A percentile compares a stretch with the other conserved stretches of the same genome.
Evolutionary conservation across 92 coral and sea anemone genomes (phyloP).

Genomic region (Galaxea fascicularis): DNA sequence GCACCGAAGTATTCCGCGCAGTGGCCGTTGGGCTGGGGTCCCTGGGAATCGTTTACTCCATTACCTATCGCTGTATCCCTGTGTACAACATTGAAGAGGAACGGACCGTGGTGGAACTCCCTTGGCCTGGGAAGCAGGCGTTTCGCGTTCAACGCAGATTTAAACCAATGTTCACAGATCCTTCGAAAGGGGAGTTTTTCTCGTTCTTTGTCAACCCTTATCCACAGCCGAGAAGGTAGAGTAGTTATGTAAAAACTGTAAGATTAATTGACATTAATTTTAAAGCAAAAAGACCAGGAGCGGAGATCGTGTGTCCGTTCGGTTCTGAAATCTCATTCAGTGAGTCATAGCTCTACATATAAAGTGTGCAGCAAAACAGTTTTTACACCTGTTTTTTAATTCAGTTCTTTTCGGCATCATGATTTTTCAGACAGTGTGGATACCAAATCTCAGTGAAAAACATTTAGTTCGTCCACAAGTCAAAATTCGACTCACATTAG

Average conservation of each 20-base stretch:
- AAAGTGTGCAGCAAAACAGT: too few relatives aligned
- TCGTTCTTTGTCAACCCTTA: conserved; percentile 80
- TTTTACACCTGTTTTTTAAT: too few relatives aligned
- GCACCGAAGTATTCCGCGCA: conserved; percentile 69
- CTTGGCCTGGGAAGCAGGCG: conserved; percentile 61
- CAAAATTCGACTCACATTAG: too few relatives aligned
- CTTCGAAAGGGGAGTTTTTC: conserved; percentile 67
- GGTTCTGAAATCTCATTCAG: too few relatives aligned
- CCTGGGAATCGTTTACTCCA: conserved; percentile 74
- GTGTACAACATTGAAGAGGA: conserved; percentile 77
- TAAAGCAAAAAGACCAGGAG: too few relatives aligned
- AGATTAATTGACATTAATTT: too few relatives aligned
- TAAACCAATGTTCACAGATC: conserved; percentile 36
- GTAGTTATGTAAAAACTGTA: not conserved
- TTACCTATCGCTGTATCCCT: conserved; percentile 81
- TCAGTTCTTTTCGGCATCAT: too few relatives aligned
- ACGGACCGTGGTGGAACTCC: conserved; percentile 48
- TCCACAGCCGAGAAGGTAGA: conserved; percentile 65
- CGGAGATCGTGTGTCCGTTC: too few relatives aligned
- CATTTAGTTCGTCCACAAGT: too few relatives aligned
- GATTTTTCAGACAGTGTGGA: too few relatives aligned
- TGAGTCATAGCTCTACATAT: too few relatives aligned
- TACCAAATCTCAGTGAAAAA: too few relatives aligned
- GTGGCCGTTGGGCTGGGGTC: conserved; percentile 78
- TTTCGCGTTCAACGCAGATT: conserved; percentile 52